These are phyloP conservation scores for Pteromalus puparum DNA, from an alignment of 1,140 invertebrate species.

Conservation along the genomic window DNA sequence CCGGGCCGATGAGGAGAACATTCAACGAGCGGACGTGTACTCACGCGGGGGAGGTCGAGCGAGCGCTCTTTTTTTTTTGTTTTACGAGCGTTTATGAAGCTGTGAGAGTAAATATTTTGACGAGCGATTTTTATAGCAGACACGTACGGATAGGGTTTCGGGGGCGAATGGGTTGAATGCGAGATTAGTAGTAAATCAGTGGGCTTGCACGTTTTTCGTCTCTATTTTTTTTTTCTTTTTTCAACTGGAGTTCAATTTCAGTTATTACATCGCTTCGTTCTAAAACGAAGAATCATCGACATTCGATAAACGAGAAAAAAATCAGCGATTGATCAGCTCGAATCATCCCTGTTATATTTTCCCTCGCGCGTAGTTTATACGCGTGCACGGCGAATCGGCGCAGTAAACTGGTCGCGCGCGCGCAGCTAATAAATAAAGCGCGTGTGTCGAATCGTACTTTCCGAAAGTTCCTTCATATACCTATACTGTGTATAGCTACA, in stretches of 20 bases:
- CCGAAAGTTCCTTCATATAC: conserved; percentile 1
- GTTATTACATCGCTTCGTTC: too few relatives aligned
- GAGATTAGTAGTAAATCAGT: conserved; percentile 4
- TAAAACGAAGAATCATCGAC: background rate
- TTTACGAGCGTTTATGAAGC: conserved; percentile 8
- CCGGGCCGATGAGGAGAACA: background rate
- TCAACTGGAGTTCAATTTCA: too few relatives aligned
- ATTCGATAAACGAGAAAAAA: conserved; percentile 7
- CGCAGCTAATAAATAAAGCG: conserved; percentile 45
- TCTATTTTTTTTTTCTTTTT: too few relatives aligned
- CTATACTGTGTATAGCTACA: background rate
- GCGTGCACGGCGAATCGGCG: background rate
- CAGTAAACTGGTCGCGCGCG: conserved; percentile 14
- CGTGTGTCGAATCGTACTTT: conserved; percentile 2
- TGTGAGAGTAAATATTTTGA: background rate
- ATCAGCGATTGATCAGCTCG: too few relatives aligned
- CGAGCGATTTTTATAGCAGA: conserved; percentile 10
- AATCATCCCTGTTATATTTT: background rate
- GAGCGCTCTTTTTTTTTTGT: background rate
- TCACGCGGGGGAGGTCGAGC: background rate
- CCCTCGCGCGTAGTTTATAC: background rate
- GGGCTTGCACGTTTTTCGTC: background rate
- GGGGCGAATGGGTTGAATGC: background rate
- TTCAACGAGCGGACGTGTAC: background rate
- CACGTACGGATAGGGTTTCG: background rate